Evolutionary conservation across 2,888 invertebrate species (phyloP).

Genomic region (Malacosoma neustria): DNA sequence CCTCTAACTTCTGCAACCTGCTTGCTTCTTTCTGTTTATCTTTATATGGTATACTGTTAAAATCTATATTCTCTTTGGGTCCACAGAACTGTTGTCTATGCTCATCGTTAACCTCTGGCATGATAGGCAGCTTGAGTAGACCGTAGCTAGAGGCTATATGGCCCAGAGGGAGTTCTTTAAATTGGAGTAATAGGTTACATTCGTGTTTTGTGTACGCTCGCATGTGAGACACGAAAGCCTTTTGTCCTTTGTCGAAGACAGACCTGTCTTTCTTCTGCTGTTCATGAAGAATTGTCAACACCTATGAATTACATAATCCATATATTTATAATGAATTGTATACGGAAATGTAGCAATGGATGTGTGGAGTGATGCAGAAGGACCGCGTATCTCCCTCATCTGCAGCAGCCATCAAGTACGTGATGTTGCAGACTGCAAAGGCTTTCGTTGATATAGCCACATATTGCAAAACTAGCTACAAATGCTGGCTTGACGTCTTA

Average conservation of each 20-base stretch:
- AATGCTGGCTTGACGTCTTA: no score
- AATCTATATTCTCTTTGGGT: constrained; percentile 77
- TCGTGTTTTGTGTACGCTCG: constrained; percentile 97
- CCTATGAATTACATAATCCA: constrained; percentile 38
- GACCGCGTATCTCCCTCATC: no score
- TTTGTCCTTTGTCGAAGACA: constrained; percentile 89
- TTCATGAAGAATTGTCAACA: constrained; percentile 75
- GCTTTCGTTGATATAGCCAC: no score
- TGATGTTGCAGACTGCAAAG: no score
- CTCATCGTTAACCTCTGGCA: constrained; percentile 92
- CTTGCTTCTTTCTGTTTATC: constrained; percentile 86
- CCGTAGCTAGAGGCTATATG: constrained; percentile 91
- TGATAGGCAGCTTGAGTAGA: constrained; percentile 90
- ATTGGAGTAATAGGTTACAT: constrained; percentile 88
- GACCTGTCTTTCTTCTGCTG: constrained; percentile 82
- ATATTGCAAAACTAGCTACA: no score
- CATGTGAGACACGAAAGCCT: constrained; percentile 96
- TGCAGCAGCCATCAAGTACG: no score
- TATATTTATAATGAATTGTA: no score
- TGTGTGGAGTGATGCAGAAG: no score
- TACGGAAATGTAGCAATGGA: no score
- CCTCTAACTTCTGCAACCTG: constrained; percentile 80
- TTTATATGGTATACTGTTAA: constrained; percentile 83
- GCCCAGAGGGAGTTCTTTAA: constrained; percentile 90
- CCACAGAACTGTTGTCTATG: constrained; percentile 64